Conservation (phyloP, 2,888 invertebrate genomes). For the Tuta absoluta region DNA sequence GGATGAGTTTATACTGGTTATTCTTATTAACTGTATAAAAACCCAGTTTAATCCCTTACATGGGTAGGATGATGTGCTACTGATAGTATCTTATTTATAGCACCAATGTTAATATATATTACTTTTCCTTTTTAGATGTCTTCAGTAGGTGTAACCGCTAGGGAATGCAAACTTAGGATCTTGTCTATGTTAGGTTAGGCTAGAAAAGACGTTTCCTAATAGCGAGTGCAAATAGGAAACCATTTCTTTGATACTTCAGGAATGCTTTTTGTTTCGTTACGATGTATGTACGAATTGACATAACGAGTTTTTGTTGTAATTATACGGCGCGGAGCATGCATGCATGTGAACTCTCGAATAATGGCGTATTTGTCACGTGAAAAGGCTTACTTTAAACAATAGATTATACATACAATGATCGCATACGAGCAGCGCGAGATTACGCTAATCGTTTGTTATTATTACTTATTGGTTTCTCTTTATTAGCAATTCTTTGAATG, state of each 20-base stretch:
- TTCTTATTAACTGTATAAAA: no score
- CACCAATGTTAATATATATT: no score
- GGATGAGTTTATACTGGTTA: no score
- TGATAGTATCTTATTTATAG: no score
- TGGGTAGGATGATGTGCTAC: no score
- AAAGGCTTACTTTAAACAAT: conserved; percentile 4
- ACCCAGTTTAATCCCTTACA: no score
- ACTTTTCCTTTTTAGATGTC: no score
- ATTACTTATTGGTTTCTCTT: conserved; percentile 25
- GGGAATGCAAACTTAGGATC: no score
- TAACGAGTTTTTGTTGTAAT: background rate
- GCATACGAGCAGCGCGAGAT: background rate
- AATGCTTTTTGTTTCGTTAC: background rate
- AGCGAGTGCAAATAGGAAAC: background rate
- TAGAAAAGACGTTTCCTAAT: no score
- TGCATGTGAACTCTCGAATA: background rate
- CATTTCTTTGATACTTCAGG: background rate
- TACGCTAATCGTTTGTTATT: conserved; percentile 18
- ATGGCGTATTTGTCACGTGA: conserved; percentile 6
- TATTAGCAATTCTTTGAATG: conserved; percentile 27
- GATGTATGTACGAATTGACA: background rate
- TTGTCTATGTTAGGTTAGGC: no score
- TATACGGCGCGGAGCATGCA: background rate
- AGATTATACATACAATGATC: conserved; percentile 4
- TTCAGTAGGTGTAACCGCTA: no score